Evolutionary conservation across 2,888 invertebrate species (phyloP), one percentile per base, ranked within the genome.

Genomic region (Synergus itoensis): DNA sequence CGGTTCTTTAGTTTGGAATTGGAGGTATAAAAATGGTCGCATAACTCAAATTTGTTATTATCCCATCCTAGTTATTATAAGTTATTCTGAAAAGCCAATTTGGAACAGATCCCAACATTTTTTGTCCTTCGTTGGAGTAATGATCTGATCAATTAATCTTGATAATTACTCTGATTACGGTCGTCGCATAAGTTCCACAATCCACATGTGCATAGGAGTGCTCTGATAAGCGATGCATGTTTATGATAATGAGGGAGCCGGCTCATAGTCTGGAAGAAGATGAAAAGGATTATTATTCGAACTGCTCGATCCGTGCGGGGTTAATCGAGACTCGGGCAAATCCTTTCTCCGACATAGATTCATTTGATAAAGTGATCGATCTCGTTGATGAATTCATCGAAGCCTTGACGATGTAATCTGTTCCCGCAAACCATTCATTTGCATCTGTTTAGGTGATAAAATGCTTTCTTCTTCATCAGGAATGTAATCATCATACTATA

Each of bases 181-280:
- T 75, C n/a, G 65, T 79, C 77, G 77, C 76, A 45, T 77, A 78
- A 79, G 75, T 41, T 48, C 18, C 77, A 65, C 77, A 78, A 18
- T 76, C 36, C 12, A 53, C n/a, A 77, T 64, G 79, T 69, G 77
- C 77, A 77, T 67, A 43, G 79, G 76, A 53, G 78, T 77, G 79
- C 79, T 77, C 78, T 77, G 82, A 83, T 80, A 82, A 81, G 82
- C 81, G 76, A 83, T 80, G 77, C 80, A 80, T 82, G 82, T 85
- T 83, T 83, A 86, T 82, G 86, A 82, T 85, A 85, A 84, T 84
- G 81, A 84, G 81, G 14, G 69, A 67, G 73, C 69, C 60, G 65
- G 53, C 53, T 40, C 40, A 53, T 73, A 73, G 48, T 8, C 16
- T 73, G 48, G 12, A 73, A 73, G 73, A 73, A 73, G 73, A 53